Base-by-base conservation (phyloP, 2,113 vertebrate genomes). In the Platysteira castanea region DNA sequence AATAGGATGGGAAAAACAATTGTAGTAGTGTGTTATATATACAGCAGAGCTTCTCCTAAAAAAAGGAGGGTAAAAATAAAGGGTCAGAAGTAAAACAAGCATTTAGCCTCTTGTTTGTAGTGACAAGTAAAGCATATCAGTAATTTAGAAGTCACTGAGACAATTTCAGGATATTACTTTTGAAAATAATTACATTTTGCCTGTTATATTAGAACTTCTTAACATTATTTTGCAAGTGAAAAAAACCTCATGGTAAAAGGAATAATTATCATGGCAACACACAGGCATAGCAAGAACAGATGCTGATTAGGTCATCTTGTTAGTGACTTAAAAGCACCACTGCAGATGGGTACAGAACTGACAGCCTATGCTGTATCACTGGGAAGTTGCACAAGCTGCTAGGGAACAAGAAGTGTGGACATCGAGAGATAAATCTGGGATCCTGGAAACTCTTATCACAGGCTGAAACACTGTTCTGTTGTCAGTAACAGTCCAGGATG, bases 221-320 rank as follows among this genome's bases (percentile, higher is more conserved):
- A 52, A 42, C 11, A 10, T 84, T 52, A 15, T 46, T 82, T 75
- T 76, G 42, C 57, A 47, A n/a, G 4, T 81, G 20, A 54, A 63
- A 61, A 71, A 67, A 63, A 42, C 11, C 1, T 46, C 0, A n/a
- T 56, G 6, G 13, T 83, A 35, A 91, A 94, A 64, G 33, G 71
- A 81, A 46, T 59, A 71, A 84, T 83, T 59, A 49, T 63, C 44
- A 22, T 49, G 35, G 76, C 59, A 80, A 67, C 68, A 86, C 75
- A 68, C 15, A 42, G 68, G 42, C 74, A 77, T 17, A 63, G 75
- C 71, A 88, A 93, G 82, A 93, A 88, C 85, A 94, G 89, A 95
- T 90, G 74, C 77, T 95, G 91, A 85, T 96, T 90, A 95, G 93
- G 95, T 96, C 93, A 92, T 93, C 93, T 91, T 78, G 73, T 96